Evolutionary conservation across 2,113 vertebrate genomes (phyloP), one percentile per base, ranked within the genome.

Genomic region (Natator depressus): DNA sequence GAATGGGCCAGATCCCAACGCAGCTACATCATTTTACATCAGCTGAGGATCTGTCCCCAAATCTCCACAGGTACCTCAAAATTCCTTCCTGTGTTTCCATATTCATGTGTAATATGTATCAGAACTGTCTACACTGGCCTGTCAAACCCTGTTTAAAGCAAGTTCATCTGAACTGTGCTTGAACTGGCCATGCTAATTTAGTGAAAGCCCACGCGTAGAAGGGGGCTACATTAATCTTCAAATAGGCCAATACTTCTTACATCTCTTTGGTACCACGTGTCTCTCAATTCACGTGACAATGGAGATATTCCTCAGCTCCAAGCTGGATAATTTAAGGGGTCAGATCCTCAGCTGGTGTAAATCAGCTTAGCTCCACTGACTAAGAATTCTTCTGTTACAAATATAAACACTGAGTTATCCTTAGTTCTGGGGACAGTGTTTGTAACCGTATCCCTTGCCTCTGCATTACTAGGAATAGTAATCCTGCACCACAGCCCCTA

Each of bases 401-500:
- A 65, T 17, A 9, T 35, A 65, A 65, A 65, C 62, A 62, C 14
- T 17, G 65, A n/a, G 65, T 69, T 69, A 69, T 69, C 35, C 8
- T 69, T 69, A n/a, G 65, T n/a, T n/a, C 31, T 20, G 16, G 31
- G 17, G 16, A 69, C n/a, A 7, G 38, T 42, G 8, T 54, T 35
- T 22, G 35, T 51, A 89, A 72, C 11, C 12, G 27, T 38, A 62
- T 62, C 35, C 13, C 27, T 38, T n/a, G 47, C 25, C 50, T 29
- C 35, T 29, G 49, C 5, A 4, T 87, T 20, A 53, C 38, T 1
- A 3, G 53, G 53, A 0, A 57, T 53, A 38, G 12, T 17, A 80
- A 6, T 65, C 27, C 93, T 78, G 2, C 29, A 0, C 4, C 5
- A 27, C 35, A 5, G 65, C 42, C 4, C 4, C 2, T 1, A 16